Percentiles rank a stretch among this genome's conserved stretches.
Evolutionary conservation across 2,797 vertebrate genomes (phyloP).

Genomic region (Microctenopoma lineatum): DNA sequence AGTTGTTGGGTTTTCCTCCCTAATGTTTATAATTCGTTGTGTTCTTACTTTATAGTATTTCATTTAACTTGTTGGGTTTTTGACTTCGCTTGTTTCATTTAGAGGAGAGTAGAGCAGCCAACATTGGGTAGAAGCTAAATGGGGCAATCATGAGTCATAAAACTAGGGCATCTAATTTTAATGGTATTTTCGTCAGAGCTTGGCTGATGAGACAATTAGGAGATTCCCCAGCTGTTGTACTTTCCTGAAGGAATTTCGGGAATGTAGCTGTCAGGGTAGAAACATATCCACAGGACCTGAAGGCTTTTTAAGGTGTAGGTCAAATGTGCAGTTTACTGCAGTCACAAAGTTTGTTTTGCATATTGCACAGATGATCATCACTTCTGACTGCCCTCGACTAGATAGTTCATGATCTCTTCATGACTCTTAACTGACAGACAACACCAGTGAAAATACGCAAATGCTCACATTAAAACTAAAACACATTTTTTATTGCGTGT

Average conservation of each 20-base stretch:
- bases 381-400: constrained; percentile 22
- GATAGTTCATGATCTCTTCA: neutral
- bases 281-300: constrained; percentile 50
- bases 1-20: too few relatives aligned
- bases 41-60: neutral
- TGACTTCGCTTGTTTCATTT: constrained; percentile 22
- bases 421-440: constrained; percentile 4
- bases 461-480: neutral
- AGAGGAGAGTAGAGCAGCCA: constrained; percentile 20
- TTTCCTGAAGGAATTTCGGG: constrained; percentile 66
- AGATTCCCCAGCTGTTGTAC: constrained; percentile 73
- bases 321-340: constrained; percentile 62
- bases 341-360: constrained; percentile 64
- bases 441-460: constrained; percentile 3
- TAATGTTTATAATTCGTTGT: neutral
- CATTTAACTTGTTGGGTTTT: neutral
- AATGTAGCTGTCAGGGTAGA: constrained; percentile 73
- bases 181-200: constrained; percentile 41
- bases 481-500: neutral
- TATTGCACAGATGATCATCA: constrained; percentile 52
- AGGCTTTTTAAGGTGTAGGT: constrained; percentile 70
- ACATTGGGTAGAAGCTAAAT: constrained; percentile 27
- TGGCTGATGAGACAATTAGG: constrained; percentile 62
- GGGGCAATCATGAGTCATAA: constrained; percentile 24
- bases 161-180: constrained; percentile 62